Base-by-base conservation (phyloP, 1,140 invertebrate genomes). In the Eumaeus atala region DNA sequence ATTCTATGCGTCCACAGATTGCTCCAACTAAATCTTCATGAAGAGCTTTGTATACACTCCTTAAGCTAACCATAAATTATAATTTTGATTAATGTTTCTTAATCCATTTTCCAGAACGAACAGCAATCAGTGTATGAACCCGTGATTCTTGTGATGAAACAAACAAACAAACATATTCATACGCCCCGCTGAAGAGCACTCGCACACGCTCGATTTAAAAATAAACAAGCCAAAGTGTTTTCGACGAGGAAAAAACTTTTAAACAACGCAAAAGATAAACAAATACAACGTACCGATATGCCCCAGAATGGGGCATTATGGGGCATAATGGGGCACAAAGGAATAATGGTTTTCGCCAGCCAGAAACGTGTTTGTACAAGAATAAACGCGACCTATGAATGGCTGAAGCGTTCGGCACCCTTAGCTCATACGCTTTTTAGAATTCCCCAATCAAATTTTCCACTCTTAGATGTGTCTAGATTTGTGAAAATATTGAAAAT, bases 191-290 rank as follows among this genome's bases (percentile, higher is more conserved):
- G 53, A 63, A 76, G 73, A 64, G 72, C 74, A 73, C 76, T 74
- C 70, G 70, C 65, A 69, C 71, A 74, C 71, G 74, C 71, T 60
- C 67, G 56, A 68, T 75, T 77, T 74, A 54, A 77, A 80, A 83
- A 79, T 71, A 82, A 82, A 77, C 75, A 80, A 59, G 28, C 66
- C 64, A 67, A 74, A 72, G 64, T 74, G 69, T 72, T 73, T 74
- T 70, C 50, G 63, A 71, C 58, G 58, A 53, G 61, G 69, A 67
- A 70, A 72, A 59, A 67, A 67, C 63, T 65, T 70, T 72, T 68
- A 67, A 70, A 74, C 64, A 73, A 70, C 58, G 61, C 69, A 58
- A 62, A 64, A 59, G 59, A 59, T 64, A 62, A 68, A 63, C 62
- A 66, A 64, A 67, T 53, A 64, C 56, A 51, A 50, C 49, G 51